Conservation (phyloP, 2,797 vertebrate species). For the Avahi laniger region DNA sequence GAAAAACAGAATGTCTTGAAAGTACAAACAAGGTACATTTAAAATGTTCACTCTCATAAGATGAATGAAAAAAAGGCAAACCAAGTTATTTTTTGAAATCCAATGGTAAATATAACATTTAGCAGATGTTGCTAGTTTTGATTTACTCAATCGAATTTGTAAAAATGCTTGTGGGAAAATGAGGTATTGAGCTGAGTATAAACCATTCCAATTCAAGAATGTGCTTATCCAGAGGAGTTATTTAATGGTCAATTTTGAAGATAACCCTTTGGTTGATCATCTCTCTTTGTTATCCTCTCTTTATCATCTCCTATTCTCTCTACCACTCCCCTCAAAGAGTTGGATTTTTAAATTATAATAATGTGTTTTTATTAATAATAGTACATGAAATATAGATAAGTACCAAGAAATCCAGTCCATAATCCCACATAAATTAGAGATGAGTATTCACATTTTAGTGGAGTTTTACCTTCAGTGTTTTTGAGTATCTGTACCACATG, state of each 20-base stretch:
- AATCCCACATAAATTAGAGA: not conserved
- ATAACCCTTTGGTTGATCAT: not conserved
- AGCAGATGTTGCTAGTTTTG: constrained; percentile 70
- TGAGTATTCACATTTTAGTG: not conserved
- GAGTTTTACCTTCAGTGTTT: not conserved
- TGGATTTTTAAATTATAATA: not conserved
- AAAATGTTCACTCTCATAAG: constrained; percentile 56
- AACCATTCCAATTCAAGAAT: constrained; percentile 13
- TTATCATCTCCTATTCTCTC: not conserved
- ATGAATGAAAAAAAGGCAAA: constrained; percentile 69
- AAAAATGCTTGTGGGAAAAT: constrained; percentile 58
- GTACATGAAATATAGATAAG: not conserved
- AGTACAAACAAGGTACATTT: constrained; percentile 52
- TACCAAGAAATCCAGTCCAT: not conserved
- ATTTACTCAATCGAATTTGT: constrained; percentile 61
- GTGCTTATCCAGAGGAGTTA: not conserved
- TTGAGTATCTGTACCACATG: not conserved
- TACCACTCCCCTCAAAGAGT: not conserved
- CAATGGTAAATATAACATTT: constrained; percentile 65
- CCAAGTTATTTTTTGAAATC: constrained; percentile 72
- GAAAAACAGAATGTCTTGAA: constrained; percentile 59
- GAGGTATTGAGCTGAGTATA: constrained; percentile 25
- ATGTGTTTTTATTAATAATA: constrained; percentile 30
- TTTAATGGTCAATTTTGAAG: not conserved
- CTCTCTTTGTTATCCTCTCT: not conserved